Base-by-base conservation (phyloP, 2,888 invertebrate species). In the Nemoura dubitans region DNA sequence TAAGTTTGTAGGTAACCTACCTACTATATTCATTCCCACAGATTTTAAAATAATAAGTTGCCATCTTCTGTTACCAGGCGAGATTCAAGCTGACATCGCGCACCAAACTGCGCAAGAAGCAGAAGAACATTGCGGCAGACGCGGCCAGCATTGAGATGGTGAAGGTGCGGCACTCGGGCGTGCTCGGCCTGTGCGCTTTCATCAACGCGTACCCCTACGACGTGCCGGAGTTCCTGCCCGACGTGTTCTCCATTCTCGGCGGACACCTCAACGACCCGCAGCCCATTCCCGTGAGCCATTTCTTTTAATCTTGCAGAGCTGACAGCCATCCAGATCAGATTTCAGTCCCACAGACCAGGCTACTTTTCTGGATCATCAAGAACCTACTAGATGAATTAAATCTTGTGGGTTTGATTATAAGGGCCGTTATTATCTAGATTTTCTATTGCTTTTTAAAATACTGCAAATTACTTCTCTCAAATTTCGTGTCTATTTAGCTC, bases 151-250 rank as follows among this genome's bases (percentile, higher is more conserved):
- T 89, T 82, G 87, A 88, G 29, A 89, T 90, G 88, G 87, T 88
- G 42, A 89, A 90, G 21, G 76, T 93, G 87, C 92, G 95, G 14
- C 98, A 98, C 91, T 95, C 96, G 86, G 98, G 97, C 25, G 96
- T 98, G 77, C 93, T 98, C 26, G 98, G 98, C 0, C 92, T 98
- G 87, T 97, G 98, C 91, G 96, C 97, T 6, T 97, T 96, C 91
- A 94, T 98, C 80, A 95, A 95, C 89, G 97, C 98, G 21, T 95
- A 96, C 91, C 98, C 98, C 0, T 98, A 98, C 91, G 95, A 96
- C 89, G 95, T 97, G 90, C 95, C 98, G 88, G 92, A 95, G 90
- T 94, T 95, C 91, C 91, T 96, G 91, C 95, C 98, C 87, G 94
- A 95, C 85, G 94, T 98, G 85, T 94, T 98, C 88, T 95, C 96